phyloP scores from a whole-genome alignment of 2,888 invertebrate genomes.

The Drosophila birchii region DNA sequence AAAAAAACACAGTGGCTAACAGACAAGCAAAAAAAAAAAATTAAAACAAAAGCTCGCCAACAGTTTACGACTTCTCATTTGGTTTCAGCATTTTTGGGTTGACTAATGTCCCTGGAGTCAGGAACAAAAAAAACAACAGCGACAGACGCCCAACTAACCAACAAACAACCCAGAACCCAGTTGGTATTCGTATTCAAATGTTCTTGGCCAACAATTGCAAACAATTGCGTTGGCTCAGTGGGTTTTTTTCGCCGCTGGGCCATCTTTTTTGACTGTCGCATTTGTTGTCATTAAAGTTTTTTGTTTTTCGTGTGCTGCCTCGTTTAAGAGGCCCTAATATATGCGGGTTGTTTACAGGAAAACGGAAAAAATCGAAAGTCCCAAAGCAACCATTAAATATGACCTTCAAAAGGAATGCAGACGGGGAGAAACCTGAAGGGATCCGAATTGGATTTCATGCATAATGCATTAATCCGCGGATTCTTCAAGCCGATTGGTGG shows the following conservation, averaged over 20 bases:
- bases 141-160: conserved; percentile 2
- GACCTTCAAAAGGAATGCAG: conserved; percentile 15
- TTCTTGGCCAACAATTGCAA: conserved; percentile 31
- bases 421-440: background rate
- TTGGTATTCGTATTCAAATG: conserved; percentile 11
- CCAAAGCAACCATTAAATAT: conserved; percentile 13
- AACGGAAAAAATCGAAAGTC: conserved; percentile 6
- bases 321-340: conserved; percentile 20
- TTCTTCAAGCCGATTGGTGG: conserved; percentile 13
- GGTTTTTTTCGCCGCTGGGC: conserved; percentile 4
- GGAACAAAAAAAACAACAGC: conserved; percentile 1
- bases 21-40: background rate
- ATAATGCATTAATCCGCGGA: conserved; percentile 38
- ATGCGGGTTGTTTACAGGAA: conserved; percentile 12
- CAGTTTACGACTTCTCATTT: conserved; percentile 21
- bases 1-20: background rate
- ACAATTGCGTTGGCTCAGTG: conserved; percentile 20
- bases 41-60: conserved; percentile 6
- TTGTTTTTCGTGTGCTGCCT: conserved; percentile 20
- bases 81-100: conserved; percentile 26
- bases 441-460: conserved; percentile 19
- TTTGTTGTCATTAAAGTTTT: conserved; percentile 42
- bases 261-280: conserved; percentile 29
- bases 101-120: conserved; percentile 37
- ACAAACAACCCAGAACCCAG: background rate